Percentiles rank a stretch among this genome's conserved stretches.
phyloP scores from a whole-genome alignment of 2,888 invertebrate genomes.

The Cacoxenus indagator region DNA sequence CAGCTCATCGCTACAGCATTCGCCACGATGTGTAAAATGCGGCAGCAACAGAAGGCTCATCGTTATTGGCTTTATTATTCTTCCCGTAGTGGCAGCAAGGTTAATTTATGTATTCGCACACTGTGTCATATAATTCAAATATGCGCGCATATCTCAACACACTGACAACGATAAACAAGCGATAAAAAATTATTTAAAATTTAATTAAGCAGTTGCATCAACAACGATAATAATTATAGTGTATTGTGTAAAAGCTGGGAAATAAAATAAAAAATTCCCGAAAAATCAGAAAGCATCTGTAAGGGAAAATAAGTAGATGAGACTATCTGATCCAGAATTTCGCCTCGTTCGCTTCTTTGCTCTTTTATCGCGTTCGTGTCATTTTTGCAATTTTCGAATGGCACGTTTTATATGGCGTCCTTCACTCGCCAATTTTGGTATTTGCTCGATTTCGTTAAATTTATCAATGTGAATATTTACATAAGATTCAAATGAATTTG shows the following conservation, averaged over 20 bases:
- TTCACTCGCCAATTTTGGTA: too few relatives aligned
- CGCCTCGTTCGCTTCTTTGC: too few relatives aligned
- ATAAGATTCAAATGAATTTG: too few relatives aligned
- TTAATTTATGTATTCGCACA: constrained; percentile 55
- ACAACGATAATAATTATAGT: constrained; percentile 30
- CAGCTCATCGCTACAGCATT: neutral
- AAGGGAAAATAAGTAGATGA: too few relatives aligned
- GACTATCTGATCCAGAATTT: too few relatives aligned
- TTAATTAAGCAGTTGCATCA: constrained; percentile 53
- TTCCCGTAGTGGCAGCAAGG: constrained; percentile 51
- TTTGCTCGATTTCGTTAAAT: too few relatives aligned
- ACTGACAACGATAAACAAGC: constrained; percentile 50
- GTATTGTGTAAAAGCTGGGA: too few relatives aligned
- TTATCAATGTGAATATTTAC: too few relatives aligned
- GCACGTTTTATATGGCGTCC: too few relatives aligned
- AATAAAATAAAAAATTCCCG: neutral
- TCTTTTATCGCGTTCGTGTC: too few relatives aligned
- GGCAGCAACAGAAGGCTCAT: too few relatives aligned
- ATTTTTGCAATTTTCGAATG: too few relatives aligned
- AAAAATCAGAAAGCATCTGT: neutral
- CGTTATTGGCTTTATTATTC: constrained; percentile 15
- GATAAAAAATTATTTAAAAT: constrained; percentile 59
- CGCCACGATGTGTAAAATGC: neutral
- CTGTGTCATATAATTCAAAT: constrained; percentile 50
- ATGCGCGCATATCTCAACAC: neutral